Evolutionary conservation across 2,113 vertebrate species (phyloP).

Genomic region (Diphyllodes magnificus): DNA sequence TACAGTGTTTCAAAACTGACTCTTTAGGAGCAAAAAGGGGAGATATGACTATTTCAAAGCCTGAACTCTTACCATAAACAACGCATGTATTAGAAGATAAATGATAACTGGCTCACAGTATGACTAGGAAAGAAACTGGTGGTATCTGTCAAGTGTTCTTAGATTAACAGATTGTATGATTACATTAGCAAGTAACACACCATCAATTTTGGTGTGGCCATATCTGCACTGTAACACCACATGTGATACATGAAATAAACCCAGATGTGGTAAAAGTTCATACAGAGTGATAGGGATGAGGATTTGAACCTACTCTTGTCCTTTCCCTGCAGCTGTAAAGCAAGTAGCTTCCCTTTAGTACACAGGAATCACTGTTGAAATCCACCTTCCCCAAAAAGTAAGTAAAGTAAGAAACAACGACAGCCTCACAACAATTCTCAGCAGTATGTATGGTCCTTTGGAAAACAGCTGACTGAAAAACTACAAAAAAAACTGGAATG

Average conservation of each 20-base stretch:
- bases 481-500: neutral
- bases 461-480: neutral
- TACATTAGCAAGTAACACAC: neutral
- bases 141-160: neutral
- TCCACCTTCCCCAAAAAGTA: neutral
- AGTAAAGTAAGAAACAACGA: neutral
- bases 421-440: neutral
- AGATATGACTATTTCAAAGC: neutral
- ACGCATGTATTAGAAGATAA: neutral
- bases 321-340: neutral
- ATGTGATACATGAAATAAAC: neutral
- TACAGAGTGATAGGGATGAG: neutral
- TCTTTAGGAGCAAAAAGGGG: neutral
- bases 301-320: neutral
- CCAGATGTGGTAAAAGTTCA: neutral
- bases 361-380: neutral
- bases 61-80: neutral
- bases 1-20: neutral
- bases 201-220: neutral
- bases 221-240: neutral
- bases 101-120: neutral
- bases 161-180: neutral
- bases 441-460: neutral
- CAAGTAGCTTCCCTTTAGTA: neutral
- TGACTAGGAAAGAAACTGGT: neutral